These are phyloP conservation scores for Theropithecus gelada DNA, from an alignment of 2,113 vertebrate species.

Conservation along the genomic window DNA sequence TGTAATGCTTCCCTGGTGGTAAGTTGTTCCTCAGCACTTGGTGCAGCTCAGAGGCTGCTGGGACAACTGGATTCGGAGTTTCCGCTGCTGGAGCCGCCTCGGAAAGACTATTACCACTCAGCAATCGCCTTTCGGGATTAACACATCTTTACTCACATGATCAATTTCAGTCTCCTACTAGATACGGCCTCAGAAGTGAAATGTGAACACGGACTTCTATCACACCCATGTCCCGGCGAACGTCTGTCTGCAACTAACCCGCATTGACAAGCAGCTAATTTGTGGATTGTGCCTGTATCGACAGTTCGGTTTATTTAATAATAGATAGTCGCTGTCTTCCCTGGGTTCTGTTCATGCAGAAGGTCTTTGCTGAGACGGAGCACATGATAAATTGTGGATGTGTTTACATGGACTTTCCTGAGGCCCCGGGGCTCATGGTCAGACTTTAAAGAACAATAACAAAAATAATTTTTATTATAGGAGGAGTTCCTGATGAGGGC, in stretches of 20 bases:
- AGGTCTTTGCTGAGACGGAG: background rate
- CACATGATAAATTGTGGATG: background rate
- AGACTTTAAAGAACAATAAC: background rate
- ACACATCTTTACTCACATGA: background rate
- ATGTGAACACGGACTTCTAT: background rate
- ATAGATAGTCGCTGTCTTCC: background rate
- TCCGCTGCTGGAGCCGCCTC: background rate
- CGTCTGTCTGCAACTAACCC: background rate
- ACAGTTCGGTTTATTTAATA: conserved; percentile 14
- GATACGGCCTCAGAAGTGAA: background rate
- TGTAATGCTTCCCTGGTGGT: background rate
- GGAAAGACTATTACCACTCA: fast-evolving
- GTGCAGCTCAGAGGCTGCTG: background rate
- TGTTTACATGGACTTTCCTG: background rate
- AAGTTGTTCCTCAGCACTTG: background rate
- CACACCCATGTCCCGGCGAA: fast-evolving
- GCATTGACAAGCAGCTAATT: background rate
- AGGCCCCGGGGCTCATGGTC: background rate
- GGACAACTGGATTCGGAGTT: fast-evolving
- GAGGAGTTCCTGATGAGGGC: background rate
- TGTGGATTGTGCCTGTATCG: background rate
- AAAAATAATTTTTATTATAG: background rate
- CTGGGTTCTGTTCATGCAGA: background rate
- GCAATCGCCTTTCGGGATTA: background rate
- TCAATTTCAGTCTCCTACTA: background rate